Percentiles rank a stretch among this genome's conserved stretches.
Conservation (phyloP, 1,140 invertebrate species). For the Gonatopus flavifemur region DNA sequence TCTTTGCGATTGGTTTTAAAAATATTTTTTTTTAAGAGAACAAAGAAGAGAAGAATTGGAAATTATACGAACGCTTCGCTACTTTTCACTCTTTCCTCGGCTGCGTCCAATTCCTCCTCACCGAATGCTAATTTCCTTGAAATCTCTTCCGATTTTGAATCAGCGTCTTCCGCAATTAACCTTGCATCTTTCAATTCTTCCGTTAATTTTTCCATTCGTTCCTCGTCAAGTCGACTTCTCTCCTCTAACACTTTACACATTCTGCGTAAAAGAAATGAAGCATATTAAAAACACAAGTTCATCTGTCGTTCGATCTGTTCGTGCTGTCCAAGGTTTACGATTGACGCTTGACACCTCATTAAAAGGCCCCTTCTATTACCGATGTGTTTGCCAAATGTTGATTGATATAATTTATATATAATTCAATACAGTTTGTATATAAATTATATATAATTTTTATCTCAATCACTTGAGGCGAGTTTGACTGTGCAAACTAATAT, state of each 20-base stretch:
- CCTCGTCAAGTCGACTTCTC: conserved; percentile 73
- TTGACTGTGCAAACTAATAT: too few relatives aligned
- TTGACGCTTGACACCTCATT: too few relatives aligned
- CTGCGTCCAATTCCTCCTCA: conserved; percentile 85
- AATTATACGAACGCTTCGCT: conserved; percentile 74
- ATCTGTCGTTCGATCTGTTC: too few relatives aligned
- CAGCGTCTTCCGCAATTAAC: conserved; percentile 78
- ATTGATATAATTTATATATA: too few relatives aligned
- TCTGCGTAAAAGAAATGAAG: conserved; percentile 56
- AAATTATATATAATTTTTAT: too few relatives aligned
- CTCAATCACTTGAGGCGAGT: too few relatives aligned
- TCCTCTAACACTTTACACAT: conserved; percentile 81
- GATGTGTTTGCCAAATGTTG: too few relatives aligned
- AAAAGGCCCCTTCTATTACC: too few relatives aligned
- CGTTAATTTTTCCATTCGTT: conserved; percentile 74
- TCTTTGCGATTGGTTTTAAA: too few relatives aligned
- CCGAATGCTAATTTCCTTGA: conserved; percentile 86
- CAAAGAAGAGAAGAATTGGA: background rate
- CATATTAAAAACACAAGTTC: too few relatives aligned
- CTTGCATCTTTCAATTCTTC: conserved; percentile 77
- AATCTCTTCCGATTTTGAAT: conserved; percentile 82
- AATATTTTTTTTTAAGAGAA: background rate
- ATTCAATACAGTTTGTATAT: too few relatives aligned
- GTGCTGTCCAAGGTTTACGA: too few relatives aligned
- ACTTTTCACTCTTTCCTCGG: conserved; percentile 85